Evolutionary conservation across 2,888 invertebrate species (phyloP).

Genomic region (Tromatobia lineatoria): DNA sequence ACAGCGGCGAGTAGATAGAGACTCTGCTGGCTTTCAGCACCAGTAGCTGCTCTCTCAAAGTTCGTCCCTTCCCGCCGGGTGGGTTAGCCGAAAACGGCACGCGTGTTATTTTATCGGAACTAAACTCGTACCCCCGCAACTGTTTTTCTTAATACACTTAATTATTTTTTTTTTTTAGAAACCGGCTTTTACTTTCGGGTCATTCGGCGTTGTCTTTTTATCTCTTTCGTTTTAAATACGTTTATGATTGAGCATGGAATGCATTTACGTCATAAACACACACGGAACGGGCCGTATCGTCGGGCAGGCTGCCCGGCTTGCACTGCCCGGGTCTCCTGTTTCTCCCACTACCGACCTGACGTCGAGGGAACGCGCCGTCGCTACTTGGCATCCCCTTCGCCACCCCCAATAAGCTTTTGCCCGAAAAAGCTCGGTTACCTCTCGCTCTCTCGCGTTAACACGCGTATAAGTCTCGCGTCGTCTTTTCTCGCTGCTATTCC

Average conservation of each 20-base stretch:
- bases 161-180: not conserved
- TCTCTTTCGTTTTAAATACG: not conserved
- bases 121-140: not conserved
- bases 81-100: not conserved
- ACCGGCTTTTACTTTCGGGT: not conserved
- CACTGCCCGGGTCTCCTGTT: slow-evolving; percentile 85
- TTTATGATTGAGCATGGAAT: slow-evolving; percentile 7
- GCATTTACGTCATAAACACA: slow-evolving; percentile 44
- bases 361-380: slow-evolving; percentile 70
- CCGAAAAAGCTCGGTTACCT: slow-evolving; percentile 47
- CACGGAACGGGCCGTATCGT: slow-evolving; percentile 74
- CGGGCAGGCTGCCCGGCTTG: slow-evolving; percentile 85
- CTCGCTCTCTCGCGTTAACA: slow-evolving; percentile 39
- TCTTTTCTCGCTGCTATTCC: slow-evolving; percentile 16
- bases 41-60: slow-evolving; percentile 7
- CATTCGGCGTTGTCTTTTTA: slow-evolving; percentile 1
- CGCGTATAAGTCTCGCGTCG: not conserved
- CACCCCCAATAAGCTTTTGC: slow-evolving; percentile 19
- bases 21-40: slow-evolving; percentile 32
- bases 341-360: slow-evolving; percentile 80
- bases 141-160: not conserved
- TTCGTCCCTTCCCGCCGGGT: slow-evolving; percentile 17
- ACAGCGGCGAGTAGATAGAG: slow-evolving; percentile 45
- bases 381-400: slow-evolving; percentile 65
- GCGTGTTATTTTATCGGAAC: not conserved